Evolutionary conservation across 2,113 vertebrate species (phyloP), one percentile per base, ranked within the genome.

Genomic region (Pachyramphus minor): DNA sequence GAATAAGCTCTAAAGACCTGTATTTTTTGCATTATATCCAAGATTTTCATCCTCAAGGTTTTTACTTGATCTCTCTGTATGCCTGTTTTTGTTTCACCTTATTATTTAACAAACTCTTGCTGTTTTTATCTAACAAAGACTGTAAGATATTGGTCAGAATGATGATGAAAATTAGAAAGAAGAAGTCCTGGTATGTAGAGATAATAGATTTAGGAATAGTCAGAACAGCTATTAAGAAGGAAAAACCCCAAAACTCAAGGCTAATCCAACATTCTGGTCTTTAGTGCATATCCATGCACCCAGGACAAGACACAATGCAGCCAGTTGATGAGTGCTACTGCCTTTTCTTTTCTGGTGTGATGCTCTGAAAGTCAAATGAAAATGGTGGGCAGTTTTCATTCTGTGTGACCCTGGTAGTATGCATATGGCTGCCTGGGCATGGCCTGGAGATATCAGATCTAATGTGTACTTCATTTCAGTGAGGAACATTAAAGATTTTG

Each of bases 101-200:
- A 27, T 27, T 41, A 0, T n/a, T 41, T 77, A 77, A 67, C 5
- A 68, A 0, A 2, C 0, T 30, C 1, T 24, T 81, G 9, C 3
- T 77, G 8, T 12, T 67, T 73, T 89, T 84, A 4, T 78, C 56
- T 87, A 52, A 50, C 12, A 42, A 68, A 79, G 16, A 21, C 24
- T 69, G 3, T 16, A 35, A 67, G 6, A 53, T 4, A 3, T 50
- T 47, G 7, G 20, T 39, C n/a, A 63, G 23, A 84, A 67, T 2
- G 0, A 53, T 37, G 28, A 77, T 45, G 23, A 80, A 83, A 78
- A 78, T 50, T 24, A 66, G 41, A 77, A 90, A n/a, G 11, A 47
- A 60, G 7, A 79, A 71, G 67, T 67, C 8, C 10, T 89, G 16
- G 10, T 7, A 41, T 27, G 15, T 45, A 58, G 81, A 35, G 13